phyloP scores from a whole-genome alignment of 1,140 invertebrate genomes.

The Palaemon carinicauda region DNA sequence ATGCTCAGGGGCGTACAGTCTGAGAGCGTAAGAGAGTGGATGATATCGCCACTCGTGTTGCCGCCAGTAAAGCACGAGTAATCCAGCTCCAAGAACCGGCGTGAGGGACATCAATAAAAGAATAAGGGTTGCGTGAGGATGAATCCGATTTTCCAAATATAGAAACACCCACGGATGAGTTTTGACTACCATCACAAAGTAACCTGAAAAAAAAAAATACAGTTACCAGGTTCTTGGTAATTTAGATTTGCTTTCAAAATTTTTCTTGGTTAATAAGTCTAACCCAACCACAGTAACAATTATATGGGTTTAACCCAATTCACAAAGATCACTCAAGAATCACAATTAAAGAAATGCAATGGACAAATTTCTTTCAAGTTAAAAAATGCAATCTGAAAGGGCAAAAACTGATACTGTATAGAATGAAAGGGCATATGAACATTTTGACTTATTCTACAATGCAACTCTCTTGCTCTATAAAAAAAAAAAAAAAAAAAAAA shows the following conservation, averaged over 20 bases:
- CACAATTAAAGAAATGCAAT: too few species aligned
- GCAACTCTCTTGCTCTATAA: too few species aligned
- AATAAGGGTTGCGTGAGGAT: constrained; percentile 10
- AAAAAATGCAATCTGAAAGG: too few species aligned
- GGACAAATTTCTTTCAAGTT: too few species aligned
- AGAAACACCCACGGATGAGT: background rate
- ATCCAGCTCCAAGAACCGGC: constrained; percentile 41
- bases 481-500: too few species aligned
- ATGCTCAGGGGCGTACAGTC: constrained; percentile 70
- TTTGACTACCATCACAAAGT: constrained; percentile 15
- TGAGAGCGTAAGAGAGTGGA: constrained; percentile 76
- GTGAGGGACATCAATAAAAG: constrained; percentile 47
- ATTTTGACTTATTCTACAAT: too few species aligned
- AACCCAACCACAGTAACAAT: background rate
- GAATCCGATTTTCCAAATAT: background rate
- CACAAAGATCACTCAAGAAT: background rate
- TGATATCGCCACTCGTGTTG: constrained; percentile 75
- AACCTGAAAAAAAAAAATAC: constrained; percentile 14
- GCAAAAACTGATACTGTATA: too few species aligned
- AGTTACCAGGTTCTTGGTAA: background rate
- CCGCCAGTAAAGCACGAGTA: constrained; percentile 70
- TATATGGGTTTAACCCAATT: background rate
- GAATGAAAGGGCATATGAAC: too few species aligned
- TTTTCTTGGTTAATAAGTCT: background rate
- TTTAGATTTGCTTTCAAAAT: too few species aligned